These are phyloP conservation scores for Episyrphus balteatus DNA, from an alignment of 1,140 invertebrate genomes.

Conservation along the genomic window DNA sequence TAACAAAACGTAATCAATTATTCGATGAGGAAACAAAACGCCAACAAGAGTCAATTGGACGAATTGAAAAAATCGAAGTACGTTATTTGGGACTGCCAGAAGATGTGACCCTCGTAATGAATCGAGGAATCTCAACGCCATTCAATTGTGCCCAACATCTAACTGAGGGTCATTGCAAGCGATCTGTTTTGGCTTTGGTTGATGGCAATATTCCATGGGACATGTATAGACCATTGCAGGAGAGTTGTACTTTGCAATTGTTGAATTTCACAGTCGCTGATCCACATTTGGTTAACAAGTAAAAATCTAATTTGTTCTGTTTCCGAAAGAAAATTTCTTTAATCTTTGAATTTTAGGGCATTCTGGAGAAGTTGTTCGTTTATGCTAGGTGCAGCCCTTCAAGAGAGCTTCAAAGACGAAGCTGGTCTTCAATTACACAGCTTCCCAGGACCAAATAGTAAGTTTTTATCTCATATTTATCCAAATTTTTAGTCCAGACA, in stretches of 20 bases:
- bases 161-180: conserved; percentile 56
- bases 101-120: conserved; percentile 74
- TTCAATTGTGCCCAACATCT: conserved; percentile 83
- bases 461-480: background rate
- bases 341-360: conserved; percentile 39
- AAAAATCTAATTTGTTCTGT: background rate
- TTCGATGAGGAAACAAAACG: conserved; percentile 70
- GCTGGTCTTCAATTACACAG: conserved; percentile 67
- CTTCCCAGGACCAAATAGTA: conserved; percentile 53
- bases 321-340: background rate
- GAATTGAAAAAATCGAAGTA: conserved; percentile 88
- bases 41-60: conserved; percentile 58
- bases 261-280: conserved; percentile 63
- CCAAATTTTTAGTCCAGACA: too few relatives aligned
- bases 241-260: conserved; percentile 69
- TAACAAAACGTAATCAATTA: conserved; percentile 49
- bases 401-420: conserved; percentile 68
- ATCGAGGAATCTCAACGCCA: conserved; percentile 84
- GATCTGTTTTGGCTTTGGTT: conserved; percentile 68
- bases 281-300: conserved; percentile 52
- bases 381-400: conserved; percentile 66
- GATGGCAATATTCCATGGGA: conserved; percentile 75
- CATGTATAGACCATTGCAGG: conserved; percentile 75
- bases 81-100: conserved; percentile 62
- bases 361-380: conserved; percentile 91